Evolutionary conservation across 1,140 invertebrate species (phyloP).

Genomic region (Nebria ingens): DNA sequence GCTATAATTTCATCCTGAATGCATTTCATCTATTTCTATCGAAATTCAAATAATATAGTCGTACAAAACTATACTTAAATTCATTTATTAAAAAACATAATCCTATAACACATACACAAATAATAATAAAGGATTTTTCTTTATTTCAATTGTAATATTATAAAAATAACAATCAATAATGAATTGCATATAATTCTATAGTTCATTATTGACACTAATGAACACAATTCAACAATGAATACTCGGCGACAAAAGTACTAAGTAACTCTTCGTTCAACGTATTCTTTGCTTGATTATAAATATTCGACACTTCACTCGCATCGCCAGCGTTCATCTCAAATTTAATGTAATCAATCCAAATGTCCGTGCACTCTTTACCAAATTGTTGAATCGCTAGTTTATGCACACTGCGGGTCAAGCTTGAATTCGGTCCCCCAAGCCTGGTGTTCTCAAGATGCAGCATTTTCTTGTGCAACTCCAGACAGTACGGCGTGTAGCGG

Average conservation of each 20-base stretch:
- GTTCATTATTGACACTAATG: no score
- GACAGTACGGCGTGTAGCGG: constrained; percentile 33
- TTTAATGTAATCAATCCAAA: constrained; percentile 48
- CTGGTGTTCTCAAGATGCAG: constrained; percentile 13
- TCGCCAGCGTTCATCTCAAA: constrained; percentile 44
- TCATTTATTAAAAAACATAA: no score
- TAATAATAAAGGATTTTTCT: no score
- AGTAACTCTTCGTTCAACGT: neutral
- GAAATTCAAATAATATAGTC: no score
- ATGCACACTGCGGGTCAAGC: constrained; percentile 25
- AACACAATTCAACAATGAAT: neutral
- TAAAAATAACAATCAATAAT: no score
- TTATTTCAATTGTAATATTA: no score
- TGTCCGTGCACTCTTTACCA: constrained; percentile 38
- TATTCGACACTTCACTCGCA: constrained; percentile 14
- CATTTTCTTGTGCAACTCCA: constrained; percentile 43
- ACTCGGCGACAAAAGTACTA: neutral
- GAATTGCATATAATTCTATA: no score
- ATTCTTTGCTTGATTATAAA: neutral
- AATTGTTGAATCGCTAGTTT: constrained; percentile 39
- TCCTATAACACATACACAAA: no score
- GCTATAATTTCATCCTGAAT: no score
- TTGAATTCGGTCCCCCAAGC: neutral
- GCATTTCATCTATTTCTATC: no score
- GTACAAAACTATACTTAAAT: no score